Conservation (phyloP, 2,888 invertebrate species). For the Noctua janthe region DNA sequence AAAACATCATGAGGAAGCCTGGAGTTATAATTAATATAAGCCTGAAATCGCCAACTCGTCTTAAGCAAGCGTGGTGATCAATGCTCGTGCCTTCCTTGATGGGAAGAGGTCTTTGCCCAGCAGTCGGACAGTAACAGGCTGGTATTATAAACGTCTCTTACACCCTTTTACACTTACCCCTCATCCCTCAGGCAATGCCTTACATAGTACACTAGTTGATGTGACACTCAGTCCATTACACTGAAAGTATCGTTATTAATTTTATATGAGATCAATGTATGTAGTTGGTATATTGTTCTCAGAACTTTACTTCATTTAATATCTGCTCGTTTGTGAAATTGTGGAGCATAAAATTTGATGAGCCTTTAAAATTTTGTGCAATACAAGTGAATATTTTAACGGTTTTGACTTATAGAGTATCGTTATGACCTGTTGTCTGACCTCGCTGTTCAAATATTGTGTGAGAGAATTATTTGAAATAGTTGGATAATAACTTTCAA, state of each 20-base stretch:
- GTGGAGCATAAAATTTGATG: constrained; percentile 28
- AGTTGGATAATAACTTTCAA: constrained; percentile 15
- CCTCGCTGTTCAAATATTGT: constrained; percentile 11
- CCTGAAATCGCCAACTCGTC: neutral
- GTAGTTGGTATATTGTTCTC: constrained; percentile 29
- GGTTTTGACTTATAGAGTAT: constrained; percentile 21
- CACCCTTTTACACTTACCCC: no score
- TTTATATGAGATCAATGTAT: constrained; percentile 27
- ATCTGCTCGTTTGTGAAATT: constrained; percentile 37
- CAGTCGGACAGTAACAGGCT: no score
- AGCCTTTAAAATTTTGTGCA: constrained; percentile 25
- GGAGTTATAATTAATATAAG: no score
- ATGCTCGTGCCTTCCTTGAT: neutral
- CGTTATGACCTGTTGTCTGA: constrained; percentile 3
- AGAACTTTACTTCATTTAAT: constrained; percentile 46
- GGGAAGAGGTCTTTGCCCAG: neutral
- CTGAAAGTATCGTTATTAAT: constrained; percentile 35
- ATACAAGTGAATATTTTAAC: constrained; percentile 28
- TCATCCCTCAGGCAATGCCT: neutral
- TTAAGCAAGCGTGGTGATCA: neutral
- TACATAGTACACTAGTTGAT: neutral
- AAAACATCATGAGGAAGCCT: no score
- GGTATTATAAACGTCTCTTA: no score
- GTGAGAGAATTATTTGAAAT: constrained; percentile 35
- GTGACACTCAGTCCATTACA: constrained; percentile 26